These are phyloP conservation scores for Heloderma charlesbogerti DNA, from an alignment of 2,113 vertebrate species.

Conservation along the genomic window DNA sequence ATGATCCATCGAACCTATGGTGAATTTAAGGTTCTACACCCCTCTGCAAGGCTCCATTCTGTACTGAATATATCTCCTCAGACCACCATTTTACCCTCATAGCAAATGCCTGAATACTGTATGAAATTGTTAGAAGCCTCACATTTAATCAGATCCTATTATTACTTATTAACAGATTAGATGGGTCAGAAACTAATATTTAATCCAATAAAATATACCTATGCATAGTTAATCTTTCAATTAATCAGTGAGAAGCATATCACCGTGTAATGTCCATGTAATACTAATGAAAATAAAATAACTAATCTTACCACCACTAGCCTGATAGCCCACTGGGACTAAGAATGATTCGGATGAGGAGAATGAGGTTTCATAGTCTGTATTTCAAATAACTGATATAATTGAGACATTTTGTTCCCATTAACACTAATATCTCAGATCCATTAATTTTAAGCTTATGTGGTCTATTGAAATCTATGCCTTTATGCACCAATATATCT, in stretches of 20 bases:
- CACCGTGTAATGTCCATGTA: conserved; percentile 79
- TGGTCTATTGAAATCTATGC: background rate
- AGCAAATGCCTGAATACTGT: conserved; percentile 58
- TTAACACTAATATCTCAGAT: conserved; percentile 8
- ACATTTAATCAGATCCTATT: conserved; percentile 69
- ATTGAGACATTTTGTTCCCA: conserved; percentile 30
- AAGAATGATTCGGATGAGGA: conserved; percentile 64
- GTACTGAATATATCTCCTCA: conserved; percentile 50
- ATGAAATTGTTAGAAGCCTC: conserved; percentile 50
- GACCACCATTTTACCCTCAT: conserved; percentile 74
- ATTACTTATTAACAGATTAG: conserved; percentile 73
- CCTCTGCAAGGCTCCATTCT: conserved; percentile 57
- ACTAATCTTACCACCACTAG: background rate
- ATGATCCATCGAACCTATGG: background rate
- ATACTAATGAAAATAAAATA: conserved; percentile 72
- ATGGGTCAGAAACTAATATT: conserved; percentile 73
- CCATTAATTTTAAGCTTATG: background rate
- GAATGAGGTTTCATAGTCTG: conserved; percentile 22
- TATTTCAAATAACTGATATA: conserved; percentile 34
- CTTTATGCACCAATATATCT: background rate
- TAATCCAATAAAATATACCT: conserved; percentile 74
- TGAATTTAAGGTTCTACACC: conserved; percentile 44
- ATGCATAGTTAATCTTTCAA: conserved; percentile 76
- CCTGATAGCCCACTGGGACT: conserved; percentile 4
- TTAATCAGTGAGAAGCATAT: conserved; percentile 77